Evolutionary conservation across 2,113 vertebrate species (phyloP), one percentile per base, ranked within the genome.

Genomic region (Hepsetus odoe): DNA sequence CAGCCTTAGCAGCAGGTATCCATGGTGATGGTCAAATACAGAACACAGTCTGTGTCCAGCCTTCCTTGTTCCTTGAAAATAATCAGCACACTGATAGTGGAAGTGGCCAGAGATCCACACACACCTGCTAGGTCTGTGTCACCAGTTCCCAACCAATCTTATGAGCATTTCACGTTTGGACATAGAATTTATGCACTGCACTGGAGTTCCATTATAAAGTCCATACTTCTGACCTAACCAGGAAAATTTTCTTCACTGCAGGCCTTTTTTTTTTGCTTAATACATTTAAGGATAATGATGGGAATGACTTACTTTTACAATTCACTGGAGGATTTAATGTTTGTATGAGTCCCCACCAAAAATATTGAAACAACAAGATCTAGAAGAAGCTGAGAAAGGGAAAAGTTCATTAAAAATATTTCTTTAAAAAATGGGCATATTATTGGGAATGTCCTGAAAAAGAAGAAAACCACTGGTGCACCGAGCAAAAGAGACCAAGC

Each of bases 21-120:
- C 84, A 90, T 91, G 83, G 88, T 79, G 85, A 88, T 83, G 24
- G 28, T 26, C 74, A 72, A 75, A 90, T 79, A 89, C 87, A 89
- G 73, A 80, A 82, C 16, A 33, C 69, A 66, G 72, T 79, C 86
- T 81, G 85, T 80, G 77, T 81, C 72, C 74, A 80, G 76, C 71
- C 77, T 86, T 79, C 80, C 81, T 83, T 58, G 32, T 66, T 65
- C 65, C 62, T 72, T 77, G 86, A 85, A 81, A 80, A 83, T 88
- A 80, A 82, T 84, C 87, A 89, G 9, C 12, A 22, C 33, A 55
- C 65, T 69, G 49, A 70, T 81, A 56, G 32, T 49, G 55, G 22
- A 74, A 70, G n/a, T 71, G 44, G 6, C 26, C 12, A 75, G 66
- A 6, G 46, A 73, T 49, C 28, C 72, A 71, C 40, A 76, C 40